These are phyloP conservation scores for Acrocephalus scirpaceus DNA, from an alignment of 2,797 vertebrate genomes.

Conservation along the genomic window DNA sequence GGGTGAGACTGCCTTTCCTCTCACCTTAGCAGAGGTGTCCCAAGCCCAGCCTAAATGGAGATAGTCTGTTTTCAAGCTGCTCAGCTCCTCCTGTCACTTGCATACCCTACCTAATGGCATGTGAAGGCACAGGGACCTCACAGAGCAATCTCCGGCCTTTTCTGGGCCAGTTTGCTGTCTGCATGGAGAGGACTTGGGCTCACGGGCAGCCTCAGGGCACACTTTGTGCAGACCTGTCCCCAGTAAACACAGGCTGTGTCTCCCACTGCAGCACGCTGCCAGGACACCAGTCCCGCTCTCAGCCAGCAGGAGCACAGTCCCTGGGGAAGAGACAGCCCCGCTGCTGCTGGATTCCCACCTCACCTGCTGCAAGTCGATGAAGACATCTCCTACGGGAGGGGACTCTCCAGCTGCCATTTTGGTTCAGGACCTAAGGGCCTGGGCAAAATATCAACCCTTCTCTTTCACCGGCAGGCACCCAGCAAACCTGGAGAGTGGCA, in stretches of 20 bases:
- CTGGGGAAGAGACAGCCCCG: accelerated
- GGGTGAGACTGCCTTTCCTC: background rate
- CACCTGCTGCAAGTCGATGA: slow-evolving; percentile 71
- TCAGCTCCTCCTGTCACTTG: background rate
- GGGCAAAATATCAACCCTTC: slow-evolving; percentile 72
- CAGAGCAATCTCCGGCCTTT: background rate
- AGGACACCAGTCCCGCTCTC: background rate
- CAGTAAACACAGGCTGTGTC: accelerated
- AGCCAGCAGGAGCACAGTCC: background rate
- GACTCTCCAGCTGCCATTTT: slow-evolving; percentile 75
- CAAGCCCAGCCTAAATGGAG: background rate
- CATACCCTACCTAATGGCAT: accelerated
- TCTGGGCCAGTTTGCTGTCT: background rate
- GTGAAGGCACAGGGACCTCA: background rate
- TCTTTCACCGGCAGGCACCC: slow-evolving; percentile 74
- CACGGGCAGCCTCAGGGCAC: background rate
- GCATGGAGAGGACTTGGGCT: accelerated
- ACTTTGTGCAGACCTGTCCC: background rate
- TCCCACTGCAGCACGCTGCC: background rate
- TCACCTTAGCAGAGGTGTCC: background rate
- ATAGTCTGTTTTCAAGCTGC: background rate
- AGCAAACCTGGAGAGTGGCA: slow-evolving; percentile 74
- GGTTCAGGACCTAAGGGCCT: slow-evolving; percentile 68
- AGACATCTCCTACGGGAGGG: slow-evolving; percentile 64
- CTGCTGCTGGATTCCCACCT: slow-evolving; percentile 48